phyloP scores from a whole-genome alignment of 2,888 invertebrate species.

The Gari tellinella region DNA sequence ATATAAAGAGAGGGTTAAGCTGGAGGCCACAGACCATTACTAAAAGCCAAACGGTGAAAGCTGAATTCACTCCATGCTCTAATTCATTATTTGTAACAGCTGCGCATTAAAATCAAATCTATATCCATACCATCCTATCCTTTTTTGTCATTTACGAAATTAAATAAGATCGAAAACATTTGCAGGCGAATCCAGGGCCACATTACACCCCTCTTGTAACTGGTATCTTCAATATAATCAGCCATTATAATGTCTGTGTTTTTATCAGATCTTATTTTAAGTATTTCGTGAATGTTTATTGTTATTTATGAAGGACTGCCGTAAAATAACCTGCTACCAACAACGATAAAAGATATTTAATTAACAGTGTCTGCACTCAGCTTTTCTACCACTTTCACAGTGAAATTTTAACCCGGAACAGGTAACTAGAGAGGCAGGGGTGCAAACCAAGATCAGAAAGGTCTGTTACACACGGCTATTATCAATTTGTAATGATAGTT shows the following conservation, averaged over 20 bases:
- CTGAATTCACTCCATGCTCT: too few relatives aligned
- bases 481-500: too few relatives aligned
- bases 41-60: too few relatives aligned
- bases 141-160: constrained; percentile 2
- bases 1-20: too few relatives aligned
- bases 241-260: constrained; percentile 32
- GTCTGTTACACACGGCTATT: too few relatives aligned
- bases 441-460: too few relatives aligned
- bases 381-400: not conserved
- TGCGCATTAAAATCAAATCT: constrained; percentile 5
- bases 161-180: too few relatives aligned
- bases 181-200: too few relatives aligned
- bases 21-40: too few relatives aligned
- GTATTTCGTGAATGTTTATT: constrained; percentile 26
- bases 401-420: too few relatives aligned
- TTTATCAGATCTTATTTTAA: constrained; percentile 40
- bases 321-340: not conserved
- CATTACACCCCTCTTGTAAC: constrained; percentile 1
- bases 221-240: constrained; percentile 38
- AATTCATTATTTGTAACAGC: too few relatives aligned
- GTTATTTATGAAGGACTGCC: constrained; percentile 29
- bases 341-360: constrained; percentile 29
- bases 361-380: constrained; percentile 27
- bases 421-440: too few relatives aligned
- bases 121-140: not conserved